Evolutionary conservation across 1,140 invertebrate species (phyloP).

Genomic region (Diplogasteroides magnus): DNA sequence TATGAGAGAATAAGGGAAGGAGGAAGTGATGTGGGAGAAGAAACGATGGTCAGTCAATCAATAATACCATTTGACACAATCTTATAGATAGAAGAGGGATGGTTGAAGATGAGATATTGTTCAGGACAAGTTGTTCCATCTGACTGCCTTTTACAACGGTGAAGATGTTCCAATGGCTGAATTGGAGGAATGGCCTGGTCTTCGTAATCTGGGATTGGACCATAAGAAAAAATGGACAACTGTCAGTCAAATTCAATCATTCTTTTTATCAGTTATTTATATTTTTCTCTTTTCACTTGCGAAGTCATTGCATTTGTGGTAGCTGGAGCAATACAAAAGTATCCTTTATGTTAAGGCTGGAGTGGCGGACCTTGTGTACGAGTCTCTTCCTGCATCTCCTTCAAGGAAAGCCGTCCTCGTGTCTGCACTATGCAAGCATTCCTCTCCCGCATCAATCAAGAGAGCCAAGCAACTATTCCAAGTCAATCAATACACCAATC

Average conservation of each 20-base stretch:
- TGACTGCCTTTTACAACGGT: slow-evolving; percentile 28
- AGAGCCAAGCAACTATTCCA: slow-evolving; percentile 18
- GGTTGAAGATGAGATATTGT: slow-evolving; percentile 11
- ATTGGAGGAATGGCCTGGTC: slow-evolving; percentile 21
- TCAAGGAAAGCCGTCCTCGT: slow-evolving; percentile 24
- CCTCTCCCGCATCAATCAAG: slow-evolving; percentile 1
- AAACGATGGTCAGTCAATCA: not conserved
- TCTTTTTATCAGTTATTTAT: slow-evolving; percentile 3
- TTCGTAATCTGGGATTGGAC: slow-evolving; percentile 17
- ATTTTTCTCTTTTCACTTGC: not conserved
- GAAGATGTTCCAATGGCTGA: slow-evolving; percentile 18
- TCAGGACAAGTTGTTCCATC: slow-evolving; percentile 20
- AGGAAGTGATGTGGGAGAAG: not conserved
- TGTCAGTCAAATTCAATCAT: slow-evolving; percentile 1
- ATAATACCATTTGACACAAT: not conserved
- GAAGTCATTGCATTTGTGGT: not conserved
- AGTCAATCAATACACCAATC: too few species aligned
- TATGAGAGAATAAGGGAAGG: slow-evolving; percentile 8
- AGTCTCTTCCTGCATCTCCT: slow-evolving; percentile 23
- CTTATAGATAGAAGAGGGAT: not conserved
- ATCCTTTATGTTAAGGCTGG: slow-evolving; percentile 11
- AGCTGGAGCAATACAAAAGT: not conserved
- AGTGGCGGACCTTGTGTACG: slow-evolving; percentile 29
- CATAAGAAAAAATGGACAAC: slow-evolving; percentile 3
- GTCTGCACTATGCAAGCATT: slow-evolving; percentile 19